These are phyloP conservation scores for Pachypanchax playfairii DNA, from an alignment of 2,113 vertebrate genomes.

Conservation along the genomic window DNA sequence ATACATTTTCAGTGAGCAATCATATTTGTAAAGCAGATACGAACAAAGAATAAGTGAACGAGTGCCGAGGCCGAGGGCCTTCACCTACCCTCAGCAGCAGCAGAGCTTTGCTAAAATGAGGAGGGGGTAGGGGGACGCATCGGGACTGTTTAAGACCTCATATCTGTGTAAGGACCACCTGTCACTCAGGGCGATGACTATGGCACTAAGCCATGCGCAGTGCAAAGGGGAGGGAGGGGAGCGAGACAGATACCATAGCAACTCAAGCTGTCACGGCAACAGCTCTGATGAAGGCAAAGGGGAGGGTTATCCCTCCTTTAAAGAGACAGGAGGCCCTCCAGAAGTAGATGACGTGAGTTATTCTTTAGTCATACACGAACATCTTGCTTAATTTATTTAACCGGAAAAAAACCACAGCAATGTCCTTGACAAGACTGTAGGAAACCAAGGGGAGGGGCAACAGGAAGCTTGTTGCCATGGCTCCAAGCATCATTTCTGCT, in stretches of 20 bases:
- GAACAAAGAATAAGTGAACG: conserved; percentile 52
- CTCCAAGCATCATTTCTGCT: conserved; percentile 57
- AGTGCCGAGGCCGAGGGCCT: conserved; percentile 23
- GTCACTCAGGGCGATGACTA: conserved; percentile 76
- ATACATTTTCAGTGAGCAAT: conserved; percentile 50
- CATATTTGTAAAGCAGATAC: conserved; percentile 25
- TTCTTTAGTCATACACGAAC: conserved; percentile 62
- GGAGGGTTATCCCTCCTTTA: conserved; percentile 57
- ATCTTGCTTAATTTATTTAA: conserved; percentile 64
- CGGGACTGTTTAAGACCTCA: conserved; percentile 60
- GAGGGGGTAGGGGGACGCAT: not conserved
- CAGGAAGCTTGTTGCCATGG: conserved; percentile 65
- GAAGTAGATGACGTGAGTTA: conserved; percentile 61
- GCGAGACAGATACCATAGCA: conserved; percentile 73
- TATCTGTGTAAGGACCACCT: conserved; percentile 67
- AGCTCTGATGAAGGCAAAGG: conserved; percentile 47
- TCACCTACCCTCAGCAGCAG: conserved; percentile 32
- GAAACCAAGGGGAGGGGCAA: conserved; percentile 50
- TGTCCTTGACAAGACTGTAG: conserved; percentile 66
- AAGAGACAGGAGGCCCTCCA: conserved; percentile 60
- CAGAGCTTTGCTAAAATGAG: conserved; percentile 11
- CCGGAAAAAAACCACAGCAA: conserved; percentile 51
- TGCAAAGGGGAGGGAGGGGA: conserved; percentile 59
- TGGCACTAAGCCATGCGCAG: conserved; percentile 73
- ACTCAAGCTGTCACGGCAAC: conserved; percentile 74